phyloP scores from a whole-genome alignment of 2,797 vertebrate genomes.

The Enteromius trimaculatus region DNA sequence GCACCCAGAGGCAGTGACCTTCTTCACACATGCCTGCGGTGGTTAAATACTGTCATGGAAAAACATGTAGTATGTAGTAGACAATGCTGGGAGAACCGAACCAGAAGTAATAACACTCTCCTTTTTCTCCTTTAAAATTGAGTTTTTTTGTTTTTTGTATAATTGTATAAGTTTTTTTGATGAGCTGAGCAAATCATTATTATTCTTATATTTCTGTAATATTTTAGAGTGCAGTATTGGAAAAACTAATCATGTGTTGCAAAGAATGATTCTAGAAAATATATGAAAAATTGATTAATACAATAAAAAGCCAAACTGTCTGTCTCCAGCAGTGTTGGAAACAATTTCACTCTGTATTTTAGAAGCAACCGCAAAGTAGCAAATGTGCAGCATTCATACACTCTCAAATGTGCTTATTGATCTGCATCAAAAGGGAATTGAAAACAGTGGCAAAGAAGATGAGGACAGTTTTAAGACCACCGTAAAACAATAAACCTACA shows the following conservation, averaged over 20 bases:
- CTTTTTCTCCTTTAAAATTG: not conserved
- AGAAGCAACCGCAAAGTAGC: not conserved
- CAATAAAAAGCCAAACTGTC: not conserved
- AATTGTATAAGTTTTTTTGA: too few relatives aligned
- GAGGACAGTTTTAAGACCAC: not conserved
- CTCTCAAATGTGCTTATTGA: not conserved
- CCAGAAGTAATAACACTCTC: not conserved
- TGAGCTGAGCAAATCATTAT: not conserved
- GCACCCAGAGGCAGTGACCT: not conserved
- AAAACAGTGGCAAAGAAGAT: not conserved
- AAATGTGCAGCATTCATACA: not conserved
- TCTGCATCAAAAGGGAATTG: not conserved
- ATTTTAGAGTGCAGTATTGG: not conserved
- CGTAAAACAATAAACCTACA: not conserved
- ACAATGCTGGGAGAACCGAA: not conserved
- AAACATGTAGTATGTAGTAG: not conserved
- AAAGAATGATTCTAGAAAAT: not conserved
- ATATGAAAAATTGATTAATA: not conserved
- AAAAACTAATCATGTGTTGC: not conserved
- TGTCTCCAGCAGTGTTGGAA: not conserved
- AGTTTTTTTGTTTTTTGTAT: too few relatives aligned
- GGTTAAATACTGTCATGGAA: not conserved
- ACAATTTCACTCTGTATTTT: not conserved
- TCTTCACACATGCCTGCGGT: conserved; percentile 2
- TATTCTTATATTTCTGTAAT: not conserved